A percentile compares a stretch with the other conserved stretches of the same genome.
phyloP scores from a whole-genome alignment of 2,113 vertebrate species.

The Amphiprion ocellaris region DNA sequence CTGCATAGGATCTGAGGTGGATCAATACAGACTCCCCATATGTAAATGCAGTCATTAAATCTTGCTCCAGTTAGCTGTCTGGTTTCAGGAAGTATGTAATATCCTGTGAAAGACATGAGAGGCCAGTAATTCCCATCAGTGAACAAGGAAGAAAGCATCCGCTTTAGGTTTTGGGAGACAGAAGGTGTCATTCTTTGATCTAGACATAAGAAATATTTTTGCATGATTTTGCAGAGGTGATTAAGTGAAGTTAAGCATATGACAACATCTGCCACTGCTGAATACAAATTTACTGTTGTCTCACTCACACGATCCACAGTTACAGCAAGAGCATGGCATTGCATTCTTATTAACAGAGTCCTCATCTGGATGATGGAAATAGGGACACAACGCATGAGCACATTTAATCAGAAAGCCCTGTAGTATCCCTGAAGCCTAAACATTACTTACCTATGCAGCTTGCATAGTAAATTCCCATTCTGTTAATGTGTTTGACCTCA shows the following conservation, averaged over 20 bases:
- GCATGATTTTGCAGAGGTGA: constrained; percentile 38
- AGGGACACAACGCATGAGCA: constrained; percentile 49
- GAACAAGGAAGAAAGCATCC: constrained; percentile 8
- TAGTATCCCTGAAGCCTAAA: constrained; percentile 66
- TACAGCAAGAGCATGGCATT: constrained; percentile 29
- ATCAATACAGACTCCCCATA: constrained; percentile 74
- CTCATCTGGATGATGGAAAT: constrained; percentile 63
- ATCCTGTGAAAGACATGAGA: constrained; percentile 30
- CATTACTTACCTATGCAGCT: constrained; percentile 65
- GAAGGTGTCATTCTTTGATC: constrained; percentile 35
- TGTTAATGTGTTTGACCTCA: constrained; percentile 73
- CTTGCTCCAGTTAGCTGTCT: constrained; percentile 52
- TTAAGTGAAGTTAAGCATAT: constrained; percentile 57
- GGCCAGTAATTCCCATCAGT: constrained; percentile 13
- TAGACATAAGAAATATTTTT: constrained; percentile 17
- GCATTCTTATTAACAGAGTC: constrained; percentile 56
- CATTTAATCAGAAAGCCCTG: constrained; percentile 64
- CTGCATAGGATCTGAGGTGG: constrained; percentile 31
- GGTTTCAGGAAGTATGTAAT: constrained; percentile 28
- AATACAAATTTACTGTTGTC: constrained; percentile 58
- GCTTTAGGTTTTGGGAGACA: constrained; percentile 17
- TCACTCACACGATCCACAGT: constrained; percentile 24
- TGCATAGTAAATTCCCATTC: constrained; percentile 56
- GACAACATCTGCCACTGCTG: constrained; percentile 22
- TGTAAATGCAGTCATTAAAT: constrained; percentile 77